These are phyloP conservation scores for Leguminivora glycinivorella DNA, from an alignment of 1,140 invertebrate species.

Conservation along the genomic window DNA sequence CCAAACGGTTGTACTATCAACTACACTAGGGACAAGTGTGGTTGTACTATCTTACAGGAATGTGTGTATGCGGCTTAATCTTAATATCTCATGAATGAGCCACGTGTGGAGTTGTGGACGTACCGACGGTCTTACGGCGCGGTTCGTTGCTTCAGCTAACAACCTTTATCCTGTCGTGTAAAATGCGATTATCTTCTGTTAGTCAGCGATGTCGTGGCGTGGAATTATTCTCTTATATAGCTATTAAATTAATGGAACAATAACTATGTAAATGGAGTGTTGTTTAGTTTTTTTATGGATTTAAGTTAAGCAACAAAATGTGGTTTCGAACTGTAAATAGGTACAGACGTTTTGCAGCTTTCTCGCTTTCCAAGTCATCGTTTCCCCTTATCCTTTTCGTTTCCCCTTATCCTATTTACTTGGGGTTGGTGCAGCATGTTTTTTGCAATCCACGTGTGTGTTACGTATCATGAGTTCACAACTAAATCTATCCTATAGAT, in stretches of 20 bases:
- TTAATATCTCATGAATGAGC: background rate
- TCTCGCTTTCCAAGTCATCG: too few species aligned
- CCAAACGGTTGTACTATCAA: too few species aligned
- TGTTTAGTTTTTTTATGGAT: background rate
- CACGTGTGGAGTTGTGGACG: background rate
- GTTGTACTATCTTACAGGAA: too few species aligned
- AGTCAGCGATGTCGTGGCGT: background rate
- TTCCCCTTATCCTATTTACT: too few species aligned
- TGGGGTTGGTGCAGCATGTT: too few species aligned
- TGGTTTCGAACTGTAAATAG: too few species aligned
- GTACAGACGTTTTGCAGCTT: too few species aligned
- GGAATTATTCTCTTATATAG: conserved; percentile 4
- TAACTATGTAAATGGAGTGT: background rate
- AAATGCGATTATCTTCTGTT: conserved; percentile 13
- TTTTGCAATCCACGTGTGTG: too few species aligned
- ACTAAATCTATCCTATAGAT: too few species aligned
- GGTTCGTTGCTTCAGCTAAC: conserved; percentile 20
- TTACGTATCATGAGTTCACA: too few species aligned
- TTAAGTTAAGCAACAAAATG: background rate
- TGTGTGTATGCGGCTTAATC: background rate
- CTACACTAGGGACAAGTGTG: too few species aligned
- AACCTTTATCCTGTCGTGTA: conserved; percentile 22
- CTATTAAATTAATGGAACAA: conserved; percentile 13
- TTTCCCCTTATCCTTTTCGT: too few species aligned
- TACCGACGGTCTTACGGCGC: conserved; percentile 8